These are phyloP conservation scores for Melanargia galathea DNA, from an alignment of 2,888 invertebrate species.

Conservation along the genomic window DNA sequence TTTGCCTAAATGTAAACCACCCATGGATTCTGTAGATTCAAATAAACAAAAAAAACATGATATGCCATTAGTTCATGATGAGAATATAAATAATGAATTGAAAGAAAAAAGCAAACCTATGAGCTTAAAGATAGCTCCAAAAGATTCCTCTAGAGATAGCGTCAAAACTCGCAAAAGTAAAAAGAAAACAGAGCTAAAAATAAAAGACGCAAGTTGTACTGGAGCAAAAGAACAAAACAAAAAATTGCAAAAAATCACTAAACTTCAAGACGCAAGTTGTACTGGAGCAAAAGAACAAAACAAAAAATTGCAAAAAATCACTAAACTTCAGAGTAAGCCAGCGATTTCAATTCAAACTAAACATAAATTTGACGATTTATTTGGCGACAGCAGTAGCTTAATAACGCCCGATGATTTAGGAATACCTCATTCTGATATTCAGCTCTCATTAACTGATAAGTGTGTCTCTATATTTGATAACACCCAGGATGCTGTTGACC, in stretches of 20 bases:
- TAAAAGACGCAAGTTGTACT: slow-evolving; percentile 40
- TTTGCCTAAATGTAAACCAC: slow-evolving; percentile 13
- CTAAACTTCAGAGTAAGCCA: slow-evolving; percentile 16
- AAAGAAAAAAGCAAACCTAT: slow-evolving; percentile 28
- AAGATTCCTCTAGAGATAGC: slow-evolving; percentile 33
- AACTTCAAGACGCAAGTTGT: slow-evolving; percentile 34
- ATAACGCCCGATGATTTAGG: slow-evolving; percentile 74
- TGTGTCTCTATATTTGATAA: slow-evolving; percentile 62
- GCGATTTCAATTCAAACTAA: slow-evolving; percentile 33
- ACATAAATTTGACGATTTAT: slow-evolving; percentile 64
- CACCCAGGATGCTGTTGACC: slow-evolving; percentile 62
- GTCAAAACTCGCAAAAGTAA: slow-evolving; percentile 49
- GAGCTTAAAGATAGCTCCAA: slow-evolving; percentile 6
- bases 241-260: slow-evolving; percentile 15
- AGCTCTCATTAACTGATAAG: slow-evolving; percentile 39
- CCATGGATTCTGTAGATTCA: slow-evolving; percentile 7
- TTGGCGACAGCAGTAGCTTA: slow-evolving; percentile 72
- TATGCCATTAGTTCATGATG: not conserved
- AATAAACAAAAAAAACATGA: slow-evolving; percentile 22
- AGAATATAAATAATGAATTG: not conserved
- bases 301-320: slow-evolving; percentile 26
- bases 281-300: slow-evolving; percentile 42
- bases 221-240: slow-evolving; percentile 43
- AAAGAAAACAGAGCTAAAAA: slow-evolving; percentile 48
- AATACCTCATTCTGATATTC: slow-evolving; percentile 43